Evolutionary conservation across 2,113 vertebrate species (phyloP).

Genomic region (Otus sunia): DNA sequence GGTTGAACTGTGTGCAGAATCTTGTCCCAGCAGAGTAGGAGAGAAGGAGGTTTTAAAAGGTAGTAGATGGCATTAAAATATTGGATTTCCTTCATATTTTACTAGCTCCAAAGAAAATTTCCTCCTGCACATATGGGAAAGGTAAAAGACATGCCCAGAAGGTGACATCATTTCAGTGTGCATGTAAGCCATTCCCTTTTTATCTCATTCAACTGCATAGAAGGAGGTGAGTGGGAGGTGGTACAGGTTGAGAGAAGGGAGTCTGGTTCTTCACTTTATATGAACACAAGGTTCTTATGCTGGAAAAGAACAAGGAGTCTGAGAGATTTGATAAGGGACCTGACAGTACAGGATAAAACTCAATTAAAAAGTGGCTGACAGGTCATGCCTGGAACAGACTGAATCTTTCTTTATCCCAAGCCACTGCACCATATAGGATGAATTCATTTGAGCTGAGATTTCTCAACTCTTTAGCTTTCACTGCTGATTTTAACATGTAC

Average conservation of each 20-base stretch:
- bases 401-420: background rate
- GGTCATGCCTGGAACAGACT: background rate
- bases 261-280: background rate
- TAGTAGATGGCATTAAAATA: background rate
- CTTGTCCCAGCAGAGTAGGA: background rate
- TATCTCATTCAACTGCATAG: background rate
- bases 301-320: background rate
- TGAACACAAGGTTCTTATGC: background rate
- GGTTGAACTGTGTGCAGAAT: background rate
- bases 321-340: background rate
- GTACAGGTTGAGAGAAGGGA: background rate
- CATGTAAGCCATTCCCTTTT: background rate
- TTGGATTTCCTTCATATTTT: background rate
- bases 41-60: background rate
- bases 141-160: slow-evolving; percentile 24
- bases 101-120: background rate
- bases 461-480: background rate
- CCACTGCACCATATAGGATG: background rate
- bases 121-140: background rate
- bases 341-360: background rate
- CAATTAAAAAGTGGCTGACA: background rate
- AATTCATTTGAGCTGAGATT: background rate
- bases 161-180: background rate
- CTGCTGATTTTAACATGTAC: background rate
- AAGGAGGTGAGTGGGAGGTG: slow-evolving; percentile 2